Evolutionary conservation across 2,888 invertebrate species (phyloP).

Genomic region (Nomada ferruginata): DNA sequence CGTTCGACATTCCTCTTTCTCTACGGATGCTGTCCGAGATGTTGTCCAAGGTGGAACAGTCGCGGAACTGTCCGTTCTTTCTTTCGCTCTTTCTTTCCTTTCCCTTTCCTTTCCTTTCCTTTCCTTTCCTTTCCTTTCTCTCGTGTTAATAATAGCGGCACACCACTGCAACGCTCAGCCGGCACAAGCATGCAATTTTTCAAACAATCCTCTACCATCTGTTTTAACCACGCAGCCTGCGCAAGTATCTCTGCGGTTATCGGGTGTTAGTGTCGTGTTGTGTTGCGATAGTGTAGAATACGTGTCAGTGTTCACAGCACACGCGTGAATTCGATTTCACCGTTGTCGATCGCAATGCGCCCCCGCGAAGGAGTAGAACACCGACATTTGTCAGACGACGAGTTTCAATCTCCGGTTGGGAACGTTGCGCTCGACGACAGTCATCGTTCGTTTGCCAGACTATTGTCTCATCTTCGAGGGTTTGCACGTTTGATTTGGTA

Average conservation of each 20-base stretch:
- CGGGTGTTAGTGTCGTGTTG: constrained; percentile 1
- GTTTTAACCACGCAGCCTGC: constrained; percentile 63
- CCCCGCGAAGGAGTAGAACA: neutral
- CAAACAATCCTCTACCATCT: constrained; percentile 71
- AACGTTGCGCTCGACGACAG: constrained; percentile 8
- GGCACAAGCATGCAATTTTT: constrained; percentile 80
- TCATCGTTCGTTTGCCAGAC: neutral
- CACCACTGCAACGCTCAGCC: constrained; percentile 82
- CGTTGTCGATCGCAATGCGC: constrained; percentile 7
- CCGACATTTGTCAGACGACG: neutral
- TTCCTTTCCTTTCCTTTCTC: constrained; percentile 69
- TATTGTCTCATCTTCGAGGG: constrained; percentile 1
- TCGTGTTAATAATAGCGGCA: constrained; percentile 81
- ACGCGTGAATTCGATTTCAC: constrained; percentile 1
- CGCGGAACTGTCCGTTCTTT: constrained; percentile 47
- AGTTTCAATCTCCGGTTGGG: neutral
- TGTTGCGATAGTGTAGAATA: constrained; percentile 12
- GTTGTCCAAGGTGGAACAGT: constrained; percentile 22
- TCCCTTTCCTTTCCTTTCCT: constrained; percentile 64
- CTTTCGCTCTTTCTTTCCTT: constrained; percentile 61
- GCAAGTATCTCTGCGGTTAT: constrained; percentile 19
- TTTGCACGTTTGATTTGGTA: constrained; percentile 27
- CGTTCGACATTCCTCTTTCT: constrained; percentile 13
- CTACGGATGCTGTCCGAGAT: constrained; percentile 25
- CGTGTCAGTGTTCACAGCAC: constrained; percentile 28